Evolutionary conservation across 2,113 vertebrate genomes (phyloP).

Genomic region (Phocoena phocoena): DNA sequence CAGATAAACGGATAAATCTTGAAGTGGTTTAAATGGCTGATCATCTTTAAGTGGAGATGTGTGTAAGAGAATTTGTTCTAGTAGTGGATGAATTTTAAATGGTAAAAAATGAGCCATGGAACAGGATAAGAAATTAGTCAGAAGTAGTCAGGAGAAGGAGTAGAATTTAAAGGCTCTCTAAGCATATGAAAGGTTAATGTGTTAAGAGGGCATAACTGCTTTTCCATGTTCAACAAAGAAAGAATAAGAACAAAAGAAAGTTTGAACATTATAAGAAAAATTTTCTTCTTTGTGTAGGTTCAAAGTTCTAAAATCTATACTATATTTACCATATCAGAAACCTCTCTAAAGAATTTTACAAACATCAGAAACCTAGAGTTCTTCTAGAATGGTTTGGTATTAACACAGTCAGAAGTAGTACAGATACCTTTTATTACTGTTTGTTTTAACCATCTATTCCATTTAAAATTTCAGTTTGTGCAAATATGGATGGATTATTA

Average conservation of each 20-base stretch:
- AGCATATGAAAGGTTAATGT: not conserved
- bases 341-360: not conserved
- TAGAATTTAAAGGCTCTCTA: not conserved
- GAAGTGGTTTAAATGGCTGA: not conserved
- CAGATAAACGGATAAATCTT: not conserved
- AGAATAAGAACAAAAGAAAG: not conserved
- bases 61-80: not conserved
- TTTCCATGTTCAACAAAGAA: not conserved
- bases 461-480: not conserved
- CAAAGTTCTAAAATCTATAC: not conserved
- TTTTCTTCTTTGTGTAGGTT: not conserved
- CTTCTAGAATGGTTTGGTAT: not conserved
- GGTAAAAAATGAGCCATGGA: not conserved
- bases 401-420: not conserved
- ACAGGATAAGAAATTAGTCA: conserved; percentile 2
- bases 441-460: not conserved
- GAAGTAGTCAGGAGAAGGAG: not conserved
- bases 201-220: not conserved
- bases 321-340: not conserved
- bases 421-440: not conserved
- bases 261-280: not conserved
- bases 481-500: not conserved
- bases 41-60: not conserved
- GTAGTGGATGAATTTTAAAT: conserved; percentile 1
- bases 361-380: not conserved